Evolutionary conservation across 2,888 invertebrate genomes (phyloP).

Genomic region (Himalopsyche kuldschensis): DNA sequence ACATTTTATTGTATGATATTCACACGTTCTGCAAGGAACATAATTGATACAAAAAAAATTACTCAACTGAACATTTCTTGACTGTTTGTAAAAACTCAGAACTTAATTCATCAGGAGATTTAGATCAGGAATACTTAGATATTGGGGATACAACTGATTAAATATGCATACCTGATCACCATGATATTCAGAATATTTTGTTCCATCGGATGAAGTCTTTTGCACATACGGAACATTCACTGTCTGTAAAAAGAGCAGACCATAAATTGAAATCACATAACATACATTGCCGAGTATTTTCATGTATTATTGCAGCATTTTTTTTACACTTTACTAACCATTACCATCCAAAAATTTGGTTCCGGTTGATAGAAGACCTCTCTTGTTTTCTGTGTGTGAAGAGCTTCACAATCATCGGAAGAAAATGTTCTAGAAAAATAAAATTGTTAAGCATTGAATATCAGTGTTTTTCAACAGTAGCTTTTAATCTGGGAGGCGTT

Average conservation of each 20-base stretch:
- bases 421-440: constrained; percentile 73
- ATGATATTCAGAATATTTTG: constrained; percentile 70
- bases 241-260: constrained; percentile 59
- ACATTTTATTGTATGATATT: background rate
- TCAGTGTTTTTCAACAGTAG: too few relatives aligned
- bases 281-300: too few relatives aligned
- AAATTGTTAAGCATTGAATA: too few relatives aligned
- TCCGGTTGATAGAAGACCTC: constrained; percentile 89
- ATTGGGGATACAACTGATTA: background rate
- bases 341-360: constrained; percentile 84
- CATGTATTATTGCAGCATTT: too few relatives aligned
- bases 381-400: constrained; percentile 87
- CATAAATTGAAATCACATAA: too few relatives aligned
- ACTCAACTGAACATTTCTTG: too few relatives aligned
- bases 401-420: constrained; percentile 76
- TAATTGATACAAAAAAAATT: too few relatives aligned
- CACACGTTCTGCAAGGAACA: too few relatives aligned
- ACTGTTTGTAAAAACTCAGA: too few relatives aligned
- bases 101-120: too few relatives aligned
- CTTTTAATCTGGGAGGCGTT: too few relatives aligned
- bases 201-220: constrained; percentile 71
- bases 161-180: constrained; percentile 69
- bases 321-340: constrained; percentile 61
- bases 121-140: too few relatives aligned
- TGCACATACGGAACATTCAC: constrained; percentile 73